Evolutionary conservation across 64 coral and sea anemone genomes (phyloP).

Genomic region (Cladopsammia gracilis): DNA sequence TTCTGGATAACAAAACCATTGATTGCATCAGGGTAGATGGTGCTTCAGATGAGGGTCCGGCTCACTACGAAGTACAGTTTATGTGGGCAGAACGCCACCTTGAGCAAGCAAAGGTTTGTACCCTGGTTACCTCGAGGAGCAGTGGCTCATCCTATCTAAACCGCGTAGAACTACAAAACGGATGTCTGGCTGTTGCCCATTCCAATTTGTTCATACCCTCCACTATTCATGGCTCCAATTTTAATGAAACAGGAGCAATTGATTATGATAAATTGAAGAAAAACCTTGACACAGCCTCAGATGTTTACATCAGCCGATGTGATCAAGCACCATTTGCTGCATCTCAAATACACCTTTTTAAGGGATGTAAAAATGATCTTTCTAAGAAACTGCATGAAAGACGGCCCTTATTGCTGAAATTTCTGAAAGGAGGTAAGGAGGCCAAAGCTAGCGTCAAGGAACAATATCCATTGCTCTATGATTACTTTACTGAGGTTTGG

Average conservation of each 20-base stretch:
- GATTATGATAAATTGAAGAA: slow-evolving; percentile 13
- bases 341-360: slow-evolving; percentile 21
- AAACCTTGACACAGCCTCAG: slow-evolving; percentile 22
- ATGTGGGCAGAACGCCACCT: slow-evolving; percentile 54
- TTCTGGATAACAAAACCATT: not conserved
- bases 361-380: slow-evolving; percentile 28
- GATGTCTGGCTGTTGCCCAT: not conserved
- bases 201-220: not conserved
- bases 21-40: slow-evolving; percentile 63
- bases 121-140: slow-evolving; percentile 32
- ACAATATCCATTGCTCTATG: slow-evolving; percentile 9
- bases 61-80: slow-evolving; percentile 57
- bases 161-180: not conserved
- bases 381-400: slow-evolving; percentile 30
- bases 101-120: slow-evolving; percentile 18
- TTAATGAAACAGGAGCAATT: slow-evolving; percentile 5
- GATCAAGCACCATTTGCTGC: slow-evolving; percentile 43
- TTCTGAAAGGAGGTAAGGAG: too few relatives aligned
- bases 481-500: slow-evolving; percentile 47
- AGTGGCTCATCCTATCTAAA: not conserved
- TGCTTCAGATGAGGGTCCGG: slow-evolving; percentile 40
- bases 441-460: too few relatives aligned
- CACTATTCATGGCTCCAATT: slow-evolving; percentile 3
- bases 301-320: slow-evolving; percentile 38
- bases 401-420: slow-evolving; percentile 1